Percentiles rank a stretch among this genome's conserved stretches.
Conservation (phyloP, 2,113 vertebrate species). For the Otis tarda region DNA sequence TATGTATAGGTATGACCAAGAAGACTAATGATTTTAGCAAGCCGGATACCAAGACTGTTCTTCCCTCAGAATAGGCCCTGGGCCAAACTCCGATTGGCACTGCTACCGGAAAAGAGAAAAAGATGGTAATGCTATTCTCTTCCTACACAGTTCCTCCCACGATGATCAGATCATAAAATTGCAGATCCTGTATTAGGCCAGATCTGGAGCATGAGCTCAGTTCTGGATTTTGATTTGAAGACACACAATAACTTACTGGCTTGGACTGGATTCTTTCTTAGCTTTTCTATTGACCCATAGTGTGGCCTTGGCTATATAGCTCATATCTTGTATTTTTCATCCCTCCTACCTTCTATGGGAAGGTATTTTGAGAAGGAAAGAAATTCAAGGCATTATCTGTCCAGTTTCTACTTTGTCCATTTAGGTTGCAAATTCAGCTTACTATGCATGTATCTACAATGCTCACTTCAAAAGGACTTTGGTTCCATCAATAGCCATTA, state of each 20-base stretch:
- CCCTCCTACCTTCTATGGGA: background rate
- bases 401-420: background rate
- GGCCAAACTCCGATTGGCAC: background rate
- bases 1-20: background rate
- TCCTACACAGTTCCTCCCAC: background rate
- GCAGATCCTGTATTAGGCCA: background rate
- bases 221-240: background rate
- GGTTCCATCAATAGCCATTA: background rate
- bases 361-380: background rate
- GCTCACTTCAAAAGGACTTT: background rate
- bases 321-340: background rate
- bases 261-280: background rate
- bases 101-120: background rate
- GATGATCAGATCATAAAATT: background rate
- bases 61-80: background rate
- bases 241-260: background rate
- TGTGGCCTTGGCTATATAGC: background rate
- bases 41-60: background rate
- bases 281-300: background rate
- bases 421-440: background rate
- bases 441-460: fast-evolving
- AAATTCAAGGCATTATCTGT: background rate
- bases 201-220: background rate
- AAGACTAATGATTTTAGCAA: constrained; percentile 4
- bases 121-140: background rate